Percentiles rank a stretch among this genome's conserved stretches.
phyloP scores from a whole-genome alignment of 2,797 vertebrate species.

The Platyrinchus mystaceus region DNA sequence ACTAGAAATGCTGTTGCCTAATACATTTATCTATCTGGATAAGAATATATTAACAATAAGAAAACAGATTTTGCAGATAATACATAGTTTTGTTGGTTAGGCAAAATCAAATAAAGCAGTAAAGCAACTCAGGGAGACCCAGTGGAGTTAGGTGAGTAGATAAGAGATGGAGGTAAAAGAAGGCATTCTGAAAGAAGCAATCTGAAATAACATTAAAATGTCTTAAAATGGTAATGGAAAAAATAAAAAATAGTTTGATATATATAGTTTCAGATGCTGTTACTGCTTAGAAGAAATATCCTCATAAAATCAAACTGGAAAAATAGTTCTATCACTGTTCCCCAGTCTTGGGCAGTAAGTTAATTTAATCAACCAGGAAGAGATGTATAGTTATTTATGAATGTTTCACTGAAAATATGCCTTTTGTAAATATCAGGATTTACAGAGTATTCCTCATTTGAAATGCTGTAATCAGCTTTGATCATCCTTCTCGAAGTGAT shows the following conservation, averaged over 20 bases:
- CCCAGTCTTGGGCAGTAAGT: background rate
- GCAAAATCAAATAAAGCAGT: background rate
- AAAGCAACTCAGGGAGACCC: background rate
- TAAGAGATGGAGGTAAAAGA: background rate
- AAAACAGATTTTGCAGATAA: background rate
- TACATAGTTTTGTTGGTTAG: background rate
- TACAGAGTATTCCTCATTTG: background rate
- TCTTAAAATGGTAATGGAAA: background rate
- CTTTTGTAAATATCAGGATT: background rate
- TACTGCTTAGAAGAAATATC: background rate
- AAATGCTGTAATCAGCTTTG: background rate
- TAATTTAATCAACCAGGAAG: background rate
- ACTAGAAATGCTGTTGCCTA: background rate
- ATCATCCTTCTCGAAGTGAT: background rate
- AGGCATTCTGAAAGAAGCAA: background rate
- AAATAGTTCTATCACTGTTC: background rate
- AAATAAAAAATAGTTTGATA: background rate
- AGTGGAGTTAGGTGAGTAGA: background rate
- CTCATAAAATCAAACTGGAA: background rate
- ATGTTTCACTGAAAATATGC: background rate
- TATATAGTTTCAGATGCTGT: background rate
- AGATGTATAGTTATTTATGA: background rate
- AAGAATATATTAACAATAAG: background rate
- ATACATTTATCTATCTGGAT: background rate
- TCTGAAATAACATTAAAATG: background rate